Base-by-base conservation (phyloP, 2,797 vertebrate species). In the Brachyalestes nurse region DNA sequence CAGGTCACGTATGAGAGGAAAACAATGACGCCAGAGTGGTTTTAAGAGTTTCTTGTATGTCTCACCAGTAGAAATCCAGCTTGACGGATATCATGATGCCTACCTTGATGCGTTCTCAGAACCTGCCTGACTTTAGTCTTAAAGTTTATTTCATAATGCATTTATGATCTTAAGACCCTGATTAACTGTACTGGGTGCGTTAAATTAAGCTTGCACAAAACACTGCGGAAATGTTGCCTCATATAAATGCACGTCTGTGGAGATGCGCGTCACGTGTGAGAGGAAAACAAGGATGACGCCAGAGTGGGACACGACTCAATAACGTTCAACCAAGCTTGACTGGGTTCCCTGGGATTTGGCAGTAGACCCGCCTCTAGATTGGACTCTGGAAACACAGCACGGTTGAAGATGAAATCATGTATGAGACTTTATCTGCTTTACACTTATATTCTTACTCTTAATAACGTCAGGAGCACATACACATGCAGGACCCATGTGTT, bases 351-450 rank as follows among this genome's bases (percentile, higher is more conserved):
- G 13, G 13, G 1, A 0, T 1, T 8, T 58, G 42, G 2, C 9
- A 2, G 58, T 84, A 49, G 84, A 83, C 87, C 93, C 92, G 88
- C 91, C 91, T 75, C 34, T 2, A 23, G 42, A 47, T 69, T 53
- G 0, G 8, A 78, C 17, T 51, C 19, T 21, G 34, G 1, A 0
- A 60, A 14, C 13, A 58, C 47, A 69, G 23, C 42, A 3, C 25
- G 6, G 1, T 49, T 17, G n/a, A 25, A 8, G 25, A 0, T 19
- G 21, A 13, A 58, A 21, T 7, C 2, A 19, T 49, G 0, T 49
- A 71, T 8, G 17, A n/a, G 47, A 5, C 25, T 0, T 23, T 61
- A 3, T 53, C 0, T 2, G n/a, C 58, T 70, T 61, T 1, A 25
- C 1, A 21, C 25, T 72, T 16, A 60, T 16, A 60, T 2, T 6